phyloP scores from a whole-genome alignment of 2,797 vertebrate species.

The Cryptoprocta ferox region DNA sequence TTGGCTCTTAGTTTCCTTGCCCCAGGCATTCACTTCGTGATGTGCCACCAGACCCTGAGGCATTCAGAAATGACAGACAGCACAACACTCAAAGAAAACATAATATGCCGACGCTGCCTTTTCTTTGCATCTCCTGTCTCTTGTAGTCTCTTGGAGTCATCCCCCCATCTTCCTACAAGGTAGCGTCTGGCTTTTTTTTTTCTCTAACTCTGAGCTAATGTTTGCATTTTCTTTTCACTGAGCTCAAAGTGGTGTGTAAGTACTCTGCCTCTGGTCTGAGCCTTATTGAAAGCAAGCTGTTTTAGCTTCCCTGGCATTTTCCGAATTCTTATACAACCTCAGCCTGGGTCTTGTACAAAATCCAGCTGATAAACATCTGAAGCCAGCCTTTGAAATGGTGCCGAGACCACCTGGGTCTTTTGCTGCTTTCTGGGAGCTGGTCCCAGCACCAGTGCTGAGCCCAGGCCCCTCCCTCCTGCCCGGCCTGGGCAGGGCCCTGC shows the following conservation, averaged over 20 bases:
- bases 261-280: not conserved
- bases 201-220: not conserved
- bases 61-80: not conserved
- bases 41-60: not conserved
- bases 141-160: not conserved
- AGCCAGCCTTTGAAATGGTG: slow-evolving; percentile 35
- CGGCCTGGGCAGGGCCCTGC: not conserved
- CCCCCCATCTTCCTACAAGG: not conserved
- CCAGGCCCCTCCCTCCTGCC: not conserved
- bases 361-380: not conserved
- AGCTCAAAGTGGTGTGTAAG: not conserved
- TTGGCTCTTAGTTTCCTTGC: not conserved
- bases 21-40: not conserved
- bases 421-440: not conserved
- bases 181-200: not conserved
- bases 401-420: not conserved
- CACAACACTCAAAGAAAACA: not conserved
- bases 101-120: not conserved
- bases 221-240: not conserved
- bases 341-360: not conserved
- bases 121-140: not conserved
- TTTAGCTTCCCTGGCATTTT: slow-evolving; percentile 29
- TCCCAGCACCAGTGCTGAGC: not conserved
- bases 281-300: not conserved
- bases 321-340: slow-evolving; percentile 11